Conservation (phyloP, 2,113 vertebrate genomes). For the Urocynchramus pylzowi region DNA sequence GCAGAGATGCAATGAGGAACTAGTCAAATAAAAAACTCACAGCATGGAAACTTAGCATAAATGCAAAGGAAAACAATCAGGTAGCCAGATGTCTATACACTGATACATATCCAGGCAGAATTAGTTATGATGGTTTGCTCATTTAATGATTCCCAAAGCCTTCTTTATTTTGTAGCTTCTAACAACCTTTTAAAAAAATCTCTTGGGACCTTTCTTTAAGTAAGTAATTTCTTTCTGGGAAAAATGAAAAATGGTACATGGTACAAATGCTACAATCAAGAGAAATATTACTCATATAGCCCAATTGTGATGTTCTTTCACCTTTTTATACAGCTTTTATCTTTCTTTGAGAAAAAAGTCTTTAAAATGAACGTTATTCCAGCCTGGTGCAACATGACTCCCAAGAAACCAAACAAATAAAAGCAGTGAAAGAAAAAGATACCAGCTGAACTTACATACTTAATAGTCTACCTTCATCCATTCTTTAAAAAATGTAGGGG, state of each 20-base stretch:
- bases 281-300: not conserved
- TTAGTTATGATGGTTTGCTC: not conserved
- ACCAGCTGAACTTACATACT: not conserved
- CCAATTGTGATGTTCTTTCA: not conserved
- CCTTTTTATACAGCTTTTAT: fast-evolving
- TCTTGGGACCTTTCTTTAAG: not conserved
- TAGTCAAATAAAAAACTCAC: not conserved
- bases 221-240: not conserved
- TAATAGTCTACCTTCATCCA: not conserved
- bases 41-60: not conserved
- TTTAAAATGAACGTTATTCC: not conserved
- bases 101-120: not conserved
- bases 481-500: not conserved
- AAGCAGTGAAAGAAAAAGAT: not conserved
- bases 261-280: not conserved
- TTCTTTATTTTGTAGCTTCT: not conserved
- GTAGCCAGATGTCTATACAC: not conserved
- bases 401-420: not conserved
- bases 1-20: not conserved
- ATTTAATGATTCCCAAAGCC: not conserved
- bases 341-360: not conserved
- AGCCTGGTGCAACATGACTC: not conserved
- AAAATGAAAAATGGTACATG: not conserved
- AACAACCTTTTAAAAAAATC: not conserved
- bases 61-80: not conserved